A percentile compares a stretch with the other conserved stretches of the same genome.
Conservation (phyloP, 2,888 invertebrate species). For the Brachyptera putata region DNA sequence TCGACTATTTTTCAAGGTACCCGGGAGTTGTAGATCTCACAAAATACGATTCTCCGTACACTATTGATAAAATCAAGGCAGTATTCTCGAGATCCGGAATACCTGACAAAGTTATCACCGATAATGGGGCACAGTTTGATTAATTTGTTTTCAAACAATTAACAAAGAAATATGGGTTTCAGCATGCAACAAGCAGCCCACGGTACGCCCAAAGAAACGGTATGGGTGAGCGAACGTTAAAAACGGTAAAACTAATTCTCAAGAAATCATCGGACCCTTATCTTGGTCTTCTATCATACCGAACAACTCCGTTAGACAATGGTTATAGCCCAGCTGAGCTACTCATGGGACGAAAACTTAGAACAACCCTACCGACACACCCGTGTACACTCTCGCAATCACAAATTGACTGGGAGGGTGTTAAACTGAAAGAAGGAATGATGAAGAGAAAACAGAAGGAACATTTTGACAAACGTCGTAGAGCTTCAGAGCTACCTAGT, state of each 20-base stretch:
- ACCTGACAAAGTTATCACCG: constrained; percentile 33
- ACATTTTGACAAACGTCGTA: constrained; percentile 32
- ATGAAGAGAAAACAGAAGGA: constrained; percentile 29
- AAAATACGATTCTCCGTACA: background rate
- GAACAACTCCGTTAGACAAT: constrained; percentile 34
- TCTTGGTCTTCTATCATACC: constrained; percentile 35
- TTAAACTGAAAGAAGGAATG: constrained; percentile 27
- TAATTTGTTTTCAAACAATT: constrained; percentile 31
- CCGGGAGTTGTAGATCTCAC: constrained; percentile 30
- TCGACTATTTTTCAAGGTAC: constrained; percentile 35
- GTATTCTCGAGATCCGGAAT: constrained; percentile 40
- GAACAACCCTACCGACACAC: constrained; percentile 5
- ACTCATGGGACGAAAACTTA: constrained; percentile 36
- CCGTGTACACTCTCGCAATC: background rate
- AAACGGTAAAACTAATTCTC: constrained; percentile 34
- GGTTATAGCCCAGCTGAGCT: constrained; percentile 38
- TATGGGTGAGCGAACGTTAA: constrained; percentile 34
- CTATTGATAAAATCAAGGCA: constrained; percentile 29
- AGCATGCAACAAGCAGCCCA: constrained; percentile 33
- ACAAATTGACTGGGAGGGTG: constrained; percentile 2
- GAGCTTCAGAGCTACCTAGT: constrained; percentile 28
- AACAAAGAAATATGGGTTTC: constrained; percentile 33
- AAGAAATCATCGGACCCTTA: constrained; percentile 36
- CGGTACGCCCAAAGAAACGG: constrained; percentile 35
- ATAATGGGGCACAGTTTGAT: constrained; percentile 39